phyloP scores from a whole-genome alignment of 2,113 vertebrate species.

The Pluvianellus socialis region DNA sequence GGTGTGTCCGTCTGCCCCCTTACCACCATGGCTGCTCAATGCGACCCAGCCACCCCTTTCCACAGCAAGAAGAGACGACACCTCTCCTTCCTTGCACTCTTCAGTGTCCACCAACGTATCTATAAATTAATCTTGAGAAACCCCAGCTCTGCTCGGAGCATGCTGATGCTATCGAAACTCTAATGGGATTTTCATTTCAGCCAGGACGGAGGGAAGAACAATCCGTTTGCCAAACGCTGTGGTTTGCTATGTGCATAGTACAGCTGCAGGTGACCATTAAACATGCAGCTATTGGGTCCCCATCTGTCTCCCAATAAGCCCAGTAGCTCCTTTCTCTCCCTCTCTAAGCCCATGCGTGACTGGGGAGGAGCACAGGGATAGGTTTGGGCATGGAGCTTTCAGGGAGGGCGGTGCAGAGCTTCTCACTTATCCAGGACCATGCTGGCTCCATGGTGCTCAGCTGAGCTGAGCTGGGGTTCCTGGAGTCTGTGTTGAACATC shows the following conservation, averaged over 20 bases:
- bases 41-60: neutral
- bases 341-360: rapidly evolving
- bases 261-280: neutral
- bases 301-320: neutral
- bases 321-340: neutral
- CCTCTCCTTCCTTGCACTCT: neutral
- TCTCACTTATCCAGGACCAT: neutral
- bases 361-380: neutral
- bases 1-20: neutral
- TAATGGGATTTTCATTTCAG: neutral
- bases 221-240: neutral
- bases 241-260: neutral
- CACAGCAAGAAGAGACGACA: neutral
- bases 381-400: neutral
- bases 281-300: neutral
- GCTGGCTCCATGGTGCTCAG: neutral
- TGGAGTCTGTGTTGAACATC: neutral
- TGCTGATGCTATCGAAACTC: rapidly evolving
- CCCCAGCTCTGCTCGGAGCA: neutral
- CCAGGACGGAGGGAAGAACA: neutral
- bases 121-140: neutral
- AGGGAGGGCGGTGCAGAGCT: neutral
- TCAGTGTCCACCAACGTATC: rapidly evolving
- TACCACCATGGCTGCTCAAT: neutral
- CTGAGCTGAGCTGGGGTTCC: neutral